Evolutionary conservation across 2,113 vertebrate species (phyloP).

Genomic region (Manacus vitellinus): DNA sequence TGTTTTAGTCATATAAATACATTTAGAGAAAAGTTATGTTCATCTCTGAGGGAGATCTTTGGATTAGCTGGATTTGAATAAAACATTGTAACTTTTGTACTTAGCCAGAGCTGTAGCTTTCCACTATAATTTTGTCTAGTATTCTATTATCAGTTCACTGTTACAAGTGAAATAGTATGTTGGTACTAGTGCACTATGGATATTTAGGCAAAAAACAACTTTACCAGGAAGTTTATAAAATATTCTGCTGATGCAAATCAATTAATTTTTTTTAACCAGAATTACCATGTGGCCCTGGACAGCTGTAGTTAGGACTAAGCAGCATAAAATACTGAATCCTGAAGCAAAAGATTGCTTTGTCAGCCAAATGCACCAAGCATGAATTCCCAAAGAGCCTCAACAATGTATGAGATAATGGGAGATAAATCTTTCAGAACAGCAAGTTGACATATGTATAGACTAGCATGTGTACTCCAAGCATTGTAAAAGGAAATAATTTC

Average conservation of each 20-base stretch:
- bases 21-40: background rate
- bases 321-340: conserved; percentile 45
- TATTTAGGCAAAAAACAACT: background rate
- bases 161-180: background rate
- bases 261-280: background rate
- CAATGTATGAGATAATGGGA: conserved; percentile 20
- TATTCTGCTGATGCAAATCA: background rate
- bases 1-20: background rate
- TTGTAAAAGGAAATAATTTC: background rate
- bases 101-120: background rate
- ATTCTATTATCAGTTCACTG: background rate
- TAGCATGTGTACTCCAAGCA: background rate
- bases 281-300: background rate
- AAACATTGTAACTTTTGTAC: background rate
- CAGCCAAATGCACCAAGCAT: conserved; percentile 6
- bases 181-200: background rate
- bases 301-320: conserved; percentile 3
- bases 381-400: conserved; percentile 47
- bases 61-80: background rate
- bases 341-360: conserved; percentile 55
- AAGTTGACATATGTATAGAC: conserved; percentile 4
- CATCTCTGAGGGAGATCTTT: background rate
- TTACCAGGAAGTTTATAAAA: background rate
- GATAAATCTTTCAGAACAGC: conserved; percentile 54
- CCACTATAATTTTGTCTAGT: background rate